A percentile compares a stretch with the other conserved stretches of the same genome.
phyloP scores from a whole-genome alignment of 2,888 invertebrate genomes.

The Pogonocherus hispidulus region DNA sequence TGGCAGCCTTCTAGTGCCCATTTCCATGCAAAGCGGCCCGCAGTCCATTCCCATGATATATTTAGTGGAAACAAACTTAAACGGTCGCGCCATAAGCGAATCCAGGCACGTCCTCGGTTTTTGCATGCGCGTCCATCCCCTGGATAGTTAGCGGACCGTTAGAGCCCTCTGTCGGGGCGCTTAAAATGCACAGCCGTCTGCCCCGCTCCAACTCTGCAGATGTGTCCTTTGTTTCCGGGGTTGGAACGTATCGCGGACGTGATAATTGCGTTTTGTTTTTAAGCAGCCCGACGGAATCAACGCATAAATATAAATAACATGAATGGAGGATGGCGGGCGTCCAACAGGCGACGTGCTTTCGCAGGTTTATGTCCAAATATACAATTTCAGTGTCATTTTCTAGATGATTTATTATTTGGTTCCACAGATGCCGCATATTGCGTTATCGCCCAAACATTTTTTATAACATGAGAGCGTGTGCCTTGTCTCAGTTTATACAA shows the following conservation, averaged over 20 bases:
- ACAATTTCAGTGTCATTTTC: background rate
- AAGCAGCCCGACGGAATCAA: background rate
- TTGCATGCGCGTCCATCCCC: constrained; percentile 26
- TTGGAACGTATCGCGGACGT: constrained; percentile 11
- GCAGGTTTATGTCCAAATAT: background rate
- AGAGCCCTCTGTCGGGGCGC: constrained; percentile 3
- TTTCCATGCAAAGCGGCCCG: background rate
- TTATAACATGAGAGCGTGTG: background rate
- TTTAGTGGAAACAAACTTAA: constrained; percentile 19
- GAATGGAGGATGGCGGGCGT: background rate
- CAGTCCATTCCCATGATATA: constrained; percentile 20
- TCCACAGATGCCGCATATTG: background rate
- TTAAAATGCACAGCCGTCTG: constrained; percentile 13
- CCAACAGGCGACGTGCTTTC: background rate
- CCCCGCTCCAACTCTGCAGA: constrained; percentile 4
- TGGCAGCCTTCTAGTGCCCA: background rate
- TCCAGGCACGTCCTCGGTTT: constrained; percentile 20
- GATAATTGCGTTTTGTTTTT: constrained; percentile 23
- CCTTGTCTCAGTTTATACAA: no score
- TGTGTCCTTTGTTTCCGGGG: constrained; percentile 18
- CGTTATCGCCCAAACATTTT: background rate
- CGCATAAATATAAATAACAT: constrained; percentile 2
- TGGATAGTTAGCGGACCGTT: constrained; percentile 27
- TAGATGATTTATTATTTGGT: background rate
- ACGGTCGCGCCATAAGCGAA: constrained; percentile 18